phyloP scores from a whole-genome alignment of 2,113 vertebrate species.

The Trogon melanurus region DNA sequence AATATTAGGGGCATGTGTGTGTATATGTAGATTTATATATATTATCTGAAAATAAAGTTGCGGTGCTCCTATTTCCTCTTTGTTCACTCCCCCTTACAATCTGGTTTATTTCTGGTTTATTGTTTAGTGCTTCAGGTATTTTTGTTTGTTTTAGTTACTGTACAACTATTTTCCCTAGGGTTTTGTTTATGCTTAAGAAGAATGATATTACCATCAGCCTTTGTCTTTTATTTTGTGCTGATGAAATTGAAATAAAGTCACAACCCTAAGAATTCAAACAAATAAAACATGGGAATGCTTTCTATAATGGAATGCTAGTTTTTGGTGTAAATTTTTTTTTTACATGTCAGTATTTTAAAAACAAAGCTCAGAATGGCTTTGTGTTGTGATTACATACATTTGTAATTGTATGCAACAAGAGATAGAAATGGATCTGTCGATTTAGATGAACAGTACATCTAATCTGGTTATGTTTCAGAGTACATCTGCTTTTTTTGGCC shows the following conservation, averaged over 20 bases:
- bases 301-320: neutral
- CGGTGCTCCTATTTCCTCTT: neutral
- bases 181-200: neutral
- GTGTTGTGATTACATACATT: neutral
- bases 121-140: neutral
- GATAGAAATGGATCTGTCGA: neutral
- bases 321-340: neutral
- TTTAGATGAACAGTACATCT: neutral
- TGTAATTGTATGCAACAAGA: neutral
- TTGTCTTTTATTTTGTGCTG: neutral
- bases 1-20: neutral
- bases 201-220: neutral
- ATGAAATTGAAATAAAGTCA: neutral
- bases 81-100: accelerated
- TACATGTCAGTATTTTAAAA: neutral
- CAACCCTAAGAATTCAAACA: neutral
- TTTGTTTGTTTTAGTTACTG: neutral
- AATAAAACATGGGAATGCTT: neutral
- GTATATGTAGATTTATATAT: neutral
- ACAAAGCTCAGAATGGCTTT: neutral
- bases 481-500: neutral
- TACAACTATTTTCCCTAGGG: neutral
- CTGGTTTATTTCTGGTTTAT: neutral
- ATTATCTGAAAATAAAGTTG: neutral
- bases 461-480: neutral